Evolutionary conservation across 1,140 invertebrate species (phyloP).

Genomic region (Semibalanus balanoides): DNA sequence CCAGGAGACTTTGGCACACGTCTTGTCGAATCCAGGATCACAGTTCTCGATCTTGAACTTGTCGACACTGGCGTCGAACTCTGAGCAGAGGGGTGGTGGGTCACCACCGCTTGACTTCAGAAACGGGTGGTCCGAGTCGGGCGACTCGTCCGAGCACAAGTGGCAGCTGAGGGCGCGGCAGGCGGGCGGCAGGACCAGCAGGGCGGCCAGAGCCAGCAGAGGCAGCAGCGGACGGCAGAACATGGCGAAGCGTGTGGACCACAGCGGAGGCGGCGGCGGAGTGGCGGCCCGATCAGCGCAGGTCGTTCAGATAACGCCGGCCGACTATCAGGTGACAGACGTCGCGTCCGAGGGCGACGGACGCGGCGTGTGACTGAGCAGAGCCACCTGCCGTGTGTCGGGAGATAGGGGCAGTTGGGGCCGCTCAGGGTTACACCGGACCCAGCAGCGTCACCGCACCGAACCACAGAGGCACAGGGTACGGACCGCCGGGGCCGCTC

Average conservation of each 20-base stretch:
- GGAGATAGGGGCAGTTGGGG: too few relatives aligned
- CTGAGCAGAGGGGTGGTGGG: not conserved
- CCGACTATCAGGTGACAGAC: too few relatives aligned
- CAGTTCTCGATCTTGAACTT: not conserved
- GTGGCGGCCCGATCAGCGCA: not conserved
- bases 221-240: not conserved
- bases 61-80: not conserved
- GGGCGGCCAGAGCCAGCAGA: not conserved
- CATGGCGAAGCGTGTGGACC: not conserved
- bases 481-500: too few relatives aligned
- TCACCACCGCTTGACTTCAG: too few relatives aligned
- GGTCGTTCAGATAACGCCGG: too few relatives aligned
- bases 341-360: too few relatives aligned
- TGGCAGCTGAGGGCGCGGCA: not conserved
- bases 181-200: not conserved
- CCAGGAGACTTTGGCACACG: not conserved
- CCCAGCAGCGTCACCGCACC: too few relatives aligned
- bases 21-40: too few relatives aligned
- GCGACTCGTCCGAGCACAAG: not conserved
- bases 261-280: conserved; percentile 2
- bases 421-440: too few relatives aligned
- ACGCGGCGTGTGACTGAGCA: too few relatives aligned
- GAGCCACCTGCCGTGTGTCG: too few relatives aligned
- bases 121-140: not conserved
- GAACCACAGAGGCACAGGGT: too few relatives aligned